Conservation (phyloP, 2,113 vertebrate species). For the Sphyrna mokarran region DNA sequence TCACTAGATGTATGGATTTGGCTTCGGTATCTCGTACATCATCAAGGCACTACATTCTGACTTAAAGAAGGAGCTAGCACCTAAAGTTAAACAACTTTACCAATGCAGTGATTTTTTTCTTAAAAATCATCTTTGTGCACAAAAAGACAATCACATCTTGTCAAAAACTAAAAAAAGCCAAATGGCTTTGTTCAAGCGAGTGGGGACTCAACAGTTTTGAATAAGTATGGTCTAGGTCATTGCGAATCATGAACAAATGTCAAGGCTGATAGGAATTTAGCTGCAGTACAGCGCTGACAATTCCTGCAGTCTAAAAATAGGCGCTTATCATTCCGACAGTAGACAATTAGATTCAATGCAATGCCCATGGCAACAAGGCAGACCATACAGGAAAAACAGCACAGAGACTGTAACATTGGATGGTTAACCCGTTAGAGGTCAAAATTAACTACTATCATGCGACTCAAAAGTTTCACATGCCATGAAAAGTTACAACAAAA, state of each 20-base stretch:
- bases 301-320: constrained; percentile 19
- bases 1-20: background rate
- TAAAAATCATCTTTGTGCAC: background rate
- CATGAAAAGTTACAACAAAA: background rate
- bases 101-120: background rate
- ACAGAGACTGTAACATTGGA: background rate
- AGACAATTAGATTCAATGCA: background rate
- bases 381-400: background rate
- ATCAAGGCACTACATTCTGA: background rate
- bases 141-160: background rate
- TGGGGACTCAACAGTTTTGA: background rate
- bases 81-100: background rate
- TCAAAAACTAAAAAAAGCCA: background rate
- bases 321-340: background rate
- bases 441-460: background rate
- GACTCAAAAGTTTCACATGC: background rate
- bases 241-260: background rate
- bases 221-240: background rate
- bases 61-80: background rate
- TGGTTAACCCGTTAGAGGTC: background rate
- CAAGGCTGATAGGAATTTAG: background rate
- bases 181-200: background rate
- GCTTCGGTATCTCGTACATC: background rate
- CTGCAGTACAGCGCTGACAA: background rate
- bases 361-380: background rate